Base-by-base conservation (phyloP, 1,140 invertebrate species). In the Liolophura sinensis region DNA sequence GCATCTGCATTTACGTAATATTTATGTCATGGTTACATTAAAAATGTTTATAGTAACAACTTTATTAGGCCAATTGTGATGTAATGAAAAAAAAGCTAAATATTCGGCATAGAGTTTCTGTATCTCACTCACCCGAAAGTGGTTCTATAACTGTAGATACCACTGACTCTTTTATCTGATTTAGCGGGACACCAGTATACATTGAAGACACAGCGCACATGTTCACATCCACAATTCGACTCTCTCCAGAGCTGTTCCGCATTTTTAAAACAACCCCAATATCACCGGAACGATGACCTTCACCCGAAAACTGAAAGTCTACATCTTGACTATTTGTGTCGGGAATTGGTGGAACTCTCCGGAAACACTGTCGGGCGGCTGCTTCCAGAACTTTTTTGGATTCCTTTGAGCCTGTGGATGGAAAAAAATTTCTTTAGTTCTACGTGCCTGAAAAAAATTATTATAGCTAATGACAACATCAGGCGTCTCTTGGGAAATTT, bases 131-230 rank as follows among this genome's bases (percentile, higher is more conserved):
- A 81, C 79, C 75, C 64, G 71, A 62, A 46, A 72, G 58, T 16
- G 79, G 73, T 64, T 79, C 75, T 16, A 80, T 49, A 15, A 73
- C 69, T 47, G 66, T 70, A 1, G 73, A 67, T 47, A 67, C 67
- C 1, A 58, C 60, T 22, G 62, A 64, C 20, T 78, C 73, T 69
- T 78, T 78, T 16, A 81, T 52, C n/a, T 79, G 75, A 46, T 61
- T 57, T 12, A 70, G 67, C 15, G 78, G 73, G 22, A 81, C 75
- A 0, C 78, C 78, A 16, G 79, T 81, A 65, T 81, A 80, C 67
- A 74, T 74, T 12, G 74, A 69, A n/a, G 77, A 69, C 31, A 77
- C 64, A 15, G 68, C 72, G 25, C 51, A 50, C 12, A 81, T 57
- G 54, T 73, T 73, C 5, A 76, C 70, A n/a, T 80, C 72, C 6